Conservation (phyloP, 2,888 invertebrate genomes). For the Limenitis arthemis region DNA sequence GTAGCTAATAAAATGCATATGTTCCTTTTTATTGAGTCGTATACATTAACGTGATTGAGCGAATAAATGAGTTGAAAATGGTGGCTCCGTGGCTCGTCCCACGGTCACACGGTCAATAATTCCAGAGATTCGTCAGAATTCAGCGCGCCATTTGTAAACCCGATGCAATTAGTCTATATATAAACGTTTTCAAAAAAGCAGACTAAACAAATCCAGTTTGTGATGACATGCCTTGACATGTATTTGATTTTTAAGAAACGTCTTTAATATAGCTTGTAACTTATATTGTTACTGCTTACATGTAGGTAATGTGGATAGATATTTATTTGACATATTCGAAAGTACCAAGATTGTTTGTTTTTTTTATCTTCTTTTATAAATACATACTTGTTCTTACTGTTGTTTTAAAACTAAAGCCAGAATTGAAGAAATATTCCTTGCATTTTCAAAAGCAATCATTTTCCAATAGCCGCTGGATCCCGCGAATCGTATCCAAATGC, state of each 20-base stretch:
- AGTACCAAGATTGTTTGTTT: too few relatives aligned
- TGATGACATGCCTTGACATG: not conserved
- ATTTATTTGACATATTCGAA: too few relatives aligned
- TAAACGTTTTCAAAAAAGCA: slow-evolving; percentile 13
- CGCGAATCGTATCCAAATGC: slow-evolving; percentile 27
- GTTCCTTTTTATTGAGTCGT: slow-evolving; percentile 5
- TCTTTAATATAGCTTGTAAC: not conserved
- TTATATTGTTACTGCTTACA: not conserved
- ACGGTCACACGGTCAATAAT: slow-evolving; percentile 13
- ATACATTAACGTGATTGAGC: slow-evolving; percentile 16
- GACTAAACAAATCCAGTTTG: slow-evolving; percentile 5
- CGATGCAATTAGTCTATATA: slow-evolving; percentile 17
- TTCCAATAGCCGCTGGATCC: slow-evolving; percentile 10
- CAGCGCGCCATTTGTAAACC: slow-evolving; percentile 18
- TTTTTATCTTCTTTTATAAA: not conserved
- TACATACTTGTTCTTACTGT: not conserved
- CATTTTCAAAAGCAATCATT: slow-evolving; percentile 7
- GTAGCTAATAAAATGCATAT: slow-evolving; percentile 15
- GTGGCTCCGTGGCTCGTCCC: slow-evolving; percentile 9
- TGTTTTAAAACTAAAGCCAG: not conserved
- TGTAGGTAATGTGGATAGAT: not conserved
- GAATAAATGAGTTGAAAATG: slow-evolving; percentile 19
- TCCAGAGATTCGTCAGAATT: slow-evolving; percentile 16
- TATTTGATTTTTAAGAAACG: not conserved
- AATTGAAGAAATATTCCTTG: not conserved